Evolutionary conservation across 2,113 vertebrate species (phyloP).

Genomic region (Coracopsis vasa): DNA sequence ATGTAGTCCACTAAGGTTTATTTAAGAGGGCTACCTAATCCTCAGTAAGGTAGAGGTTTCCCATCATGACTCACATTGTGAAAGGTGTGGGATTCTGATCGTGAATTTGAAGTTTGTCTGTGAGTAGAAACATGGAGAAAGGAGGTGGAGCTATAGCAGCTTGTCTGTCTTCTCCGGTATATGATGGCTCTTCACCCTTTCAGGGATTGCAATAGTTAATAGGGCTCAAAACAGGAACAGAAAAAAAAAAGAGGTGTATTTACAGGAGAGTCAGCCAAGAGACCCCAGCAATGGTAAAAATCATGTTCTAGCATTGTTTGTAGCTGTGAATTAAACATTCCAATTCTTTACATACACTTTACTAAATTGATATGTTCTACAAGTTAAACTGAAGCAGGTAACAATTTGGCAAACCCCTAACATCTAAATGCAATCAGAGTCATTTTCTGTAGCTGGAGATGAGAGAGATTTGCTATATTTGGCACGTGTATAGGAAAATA

Average conservation of each 20-base stretch:
- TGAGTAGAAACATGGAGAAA: background rate
- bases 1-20: background rate
- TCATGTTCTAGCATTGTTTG: rapidly evolving
- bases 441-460: background rate
- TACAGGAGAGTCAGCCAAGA: background rate
- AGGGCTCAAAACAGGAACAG: background rate
- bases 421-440: background rate
- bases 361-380: background rate
- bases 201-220: background rate
- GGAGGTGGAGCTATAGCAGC: background rate
- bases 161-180: background rate
- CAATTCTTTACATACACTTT: background rate
- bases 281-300: background rate
- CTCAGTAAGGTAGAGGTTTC: background rate
- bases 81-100: background rate
- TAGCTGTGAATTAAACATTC: background rate
- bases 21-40: background rate
- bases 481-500: background rate
- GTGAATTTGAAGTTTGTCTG: background rate
- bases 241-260: background rate
- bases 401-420: background rate
- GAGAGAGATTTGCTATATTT: slow-evolving; percentile 16
- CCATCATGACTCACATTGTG: background rate
- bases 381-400: background rate
- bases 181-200: background rate